phyloP scores from a whole-genome alignment of 2,113 vertebrate species.

The Rhabdornis inornatus region DNA sequence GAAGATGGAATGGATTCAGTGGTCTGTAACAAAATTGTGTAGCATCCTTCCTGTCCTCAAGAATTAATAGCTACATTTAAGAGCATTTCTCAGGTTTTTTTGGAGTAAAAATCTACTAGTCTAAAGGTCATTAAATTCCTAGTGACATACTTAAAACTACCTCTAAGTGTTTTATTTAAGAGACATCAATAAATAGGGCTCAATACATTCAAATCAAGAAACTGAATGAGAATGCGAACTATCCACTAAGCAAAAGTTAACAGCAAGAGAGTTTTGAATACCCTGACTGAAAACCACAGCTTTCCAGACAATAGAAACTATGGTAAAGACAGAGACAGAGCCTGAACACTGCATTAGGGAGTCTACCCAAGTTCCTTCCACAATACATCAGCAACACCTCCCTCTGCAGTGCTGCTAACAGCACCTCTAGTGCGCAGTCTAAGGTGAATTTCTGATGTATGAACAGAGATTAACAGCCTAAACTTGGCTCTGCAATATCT shows the following conservation, averaged over 20 bases:
- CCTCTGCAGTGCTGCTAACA: not conserved
- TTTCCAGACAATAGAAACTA: not conserved
- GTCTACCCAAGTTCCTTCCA: not conserved
- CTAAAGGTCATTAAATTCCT: not conserved
- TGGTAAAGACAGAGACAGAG: not conserved
- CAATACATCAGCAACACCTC: rapidly evolving
- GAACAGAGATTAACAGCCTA: not conserved
- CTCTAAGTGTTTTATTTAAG: not conserved
- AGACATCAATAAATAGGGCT: not conserved
- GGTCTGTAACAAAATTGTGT: not conserved
- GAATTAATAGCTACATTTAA: not conserved
- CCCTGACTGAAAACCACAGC: not conserved
- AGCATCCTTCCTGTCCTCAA: not conserved
- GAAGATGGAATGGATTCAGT: not conserved
- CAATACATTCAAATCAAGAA: not conserved
- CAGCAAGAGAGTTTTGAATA: not conserved
- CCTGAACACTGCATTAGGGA: not conserved
- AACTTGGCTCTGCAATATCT: not conserved
- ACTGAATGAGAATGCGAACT: not conserved
- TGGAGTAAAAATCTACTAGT: not conserved
- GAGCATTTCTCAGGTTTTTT: not conserved
- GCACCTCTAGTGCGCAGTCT: not conserved
- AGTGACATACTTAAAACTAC: not conserved
- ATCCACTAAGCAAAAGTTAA: not conserved
- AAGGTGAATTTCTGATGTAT: not conserved